These are phyloP conservation scores for Lamprotornis superbus DNA, from an alignment of 2,113 vertebrate species.

Conservation along the genomic window DNA sequence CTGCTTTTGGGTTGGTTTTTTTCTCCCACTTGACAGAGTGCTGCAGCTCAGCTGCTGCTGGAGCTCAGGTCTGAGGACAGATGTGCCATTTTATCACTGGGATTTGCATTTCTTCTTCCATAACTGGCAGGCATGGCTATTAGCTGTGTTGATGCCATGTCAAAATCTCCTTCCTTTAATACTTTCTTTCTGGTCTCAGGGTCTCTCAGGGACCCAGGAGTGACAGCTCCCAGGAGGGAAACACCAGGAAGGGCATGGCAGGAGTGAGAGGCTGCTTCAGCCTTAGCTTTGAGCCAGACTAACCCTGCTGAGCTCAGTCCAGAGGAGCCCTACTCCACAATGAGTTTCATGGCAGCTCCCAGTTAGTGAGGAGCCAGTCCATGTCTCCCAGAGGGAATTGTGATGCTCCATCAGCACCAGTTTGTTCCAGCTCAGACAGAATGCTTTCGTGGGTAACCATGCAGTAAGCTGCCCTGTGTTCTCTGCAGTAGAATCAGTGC, in stretches of 20 bases:
- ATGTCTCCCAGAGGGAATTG: accelerated
- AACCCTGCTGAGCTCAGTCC: background rate
- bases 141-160: too few relatives aligned
- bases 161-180: too few relatives aligned
- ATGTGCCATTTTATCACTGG: too few relatives aligned
- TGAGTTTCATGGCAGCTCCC: background rate
- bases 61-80: background rate
- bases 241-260: background rate
- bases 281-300: background rate
- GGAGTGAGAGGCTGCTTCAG: background rate
- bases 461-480: background rate
- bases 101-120: too few relatives aligned
- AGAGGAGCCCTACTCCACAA: accelerated
- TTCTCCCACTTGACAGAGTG: accelerated
- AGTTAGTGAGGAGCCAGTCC: background rate
- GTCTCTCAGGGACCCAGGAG: too few relatives aligned
- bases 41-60: background rate
- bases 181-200: too few relatives aligned
- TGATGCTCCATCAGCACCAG: accelerated
- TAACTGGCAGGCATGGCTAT: too few relatives aligned
- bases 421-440: background rate
- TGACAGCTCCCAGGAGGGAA: accelerated
- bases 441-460: accelerated
- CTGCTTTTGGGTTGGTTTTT: background rate
- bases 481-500: background rate